phyloP scores from a whole-genome alignment of 2,113 vertebrate genomes.

The Phaetusa simplex region DNA sequence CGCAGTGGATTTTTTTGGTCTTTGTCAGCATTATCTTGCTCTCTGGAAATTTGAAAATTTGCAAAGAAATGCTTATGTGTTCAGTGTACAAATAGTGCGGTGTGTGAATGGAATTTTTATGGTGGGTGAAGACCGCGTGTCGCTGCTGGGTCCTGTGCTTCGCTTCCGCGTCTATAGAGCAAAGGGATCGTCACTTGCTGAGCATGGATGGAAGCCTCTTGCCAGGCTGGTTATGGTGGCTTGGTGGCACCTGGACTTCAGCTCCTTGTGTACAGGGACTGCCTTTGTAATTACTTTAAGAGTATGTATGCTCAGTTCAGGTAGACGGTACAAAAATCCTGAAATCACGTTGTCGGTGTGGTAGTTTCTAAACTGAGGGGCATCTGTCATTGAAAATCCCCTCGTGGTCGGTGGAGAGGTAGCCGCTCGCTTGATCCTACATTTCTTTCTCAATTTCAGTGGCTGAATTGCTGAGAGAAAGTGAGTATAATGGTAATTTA shows the following conservation, averaged over 20 bases:
- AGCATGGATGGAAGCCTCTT: not conserved
- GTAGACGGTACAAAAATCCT: rapidly evolving
- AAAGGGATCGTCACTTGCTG: not conserved
- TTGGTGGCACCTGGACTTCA: not conserved
- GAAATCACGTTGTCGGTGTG: not conserved
- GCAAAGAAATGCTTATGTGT: not conserved
- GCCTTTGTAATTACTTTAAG: not conserved
- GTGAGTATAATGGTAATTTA: not conserved
- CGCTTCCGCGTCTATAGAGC: not conserved
- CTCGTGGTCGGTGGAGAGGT: rapidly evolving
- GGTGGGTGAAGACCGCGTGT: not conserved
- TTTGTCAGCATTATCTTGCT: not conserved
- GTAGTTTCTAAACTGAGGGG: not conserved
- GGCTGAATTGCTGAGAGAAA: not conserved
- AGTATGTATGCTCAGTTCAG: not conserved
- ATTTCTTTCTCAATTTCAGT: not conserved
- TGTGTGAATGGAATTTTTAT: not conserved
- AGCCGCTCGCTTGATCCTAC: not conserved
- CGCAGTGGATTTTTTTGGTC: not conserved
- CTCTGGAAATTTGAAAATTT: not conserved
- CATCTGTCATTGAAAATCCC: not conserved
- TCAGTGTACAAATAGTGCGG: not conserved
- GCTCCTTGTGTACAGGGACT: not conserved
- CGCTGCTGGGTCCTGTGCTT: not conserved
- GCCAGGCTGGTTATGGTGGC: not conserved